Evolutionary conservation across 2,113 vertebrate species (phyloP).

Genomic region (Nothocercus nigrocapillus): DNA sequence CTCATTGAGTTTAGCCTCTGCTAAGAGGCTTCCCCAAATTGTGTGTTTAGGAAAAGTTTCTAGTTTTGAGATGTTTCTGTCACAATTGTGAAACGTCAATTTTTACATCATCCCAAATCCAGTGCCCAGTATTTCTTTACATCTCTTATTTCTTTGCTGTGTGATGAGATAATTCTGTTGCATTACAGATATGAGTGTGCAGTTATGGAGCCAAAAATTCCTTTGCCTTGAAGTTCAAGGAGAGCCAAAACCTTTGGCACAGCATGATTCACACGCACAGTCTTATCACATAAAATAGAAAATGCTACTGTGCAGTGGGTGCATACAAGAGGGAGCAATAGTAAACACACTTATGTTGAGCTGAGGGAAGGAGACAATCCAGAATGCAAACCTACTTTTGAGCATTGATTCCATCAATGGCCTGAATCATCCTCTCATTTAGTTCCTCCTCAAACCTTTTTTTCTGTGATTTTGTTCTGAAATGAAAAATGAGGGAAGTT

Average conservation of each 20-base stretch:
- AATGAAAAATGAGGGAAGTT: background rate
- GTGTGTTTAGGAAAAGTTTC: background rate
- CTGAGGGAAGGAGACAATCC: background rate
- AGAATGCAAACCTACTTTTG: constrained; percentile 87
- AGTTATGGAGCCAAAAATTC: background rate
- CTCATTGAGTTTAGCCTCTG: background rate
- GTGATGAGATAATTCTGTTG: background rate
- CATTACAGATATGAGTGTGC: background rate
- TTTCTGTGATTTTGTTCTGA: constrained; percentile 96
- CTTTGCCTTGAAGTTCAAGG: background rate
- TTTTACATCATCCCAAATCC: background rate
- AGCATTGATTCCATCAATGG: constrained; percentile 96
- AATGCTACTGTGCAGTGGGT: background rate
- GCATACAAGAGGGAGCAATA: background rate
- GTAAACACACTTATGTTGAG: background rate
- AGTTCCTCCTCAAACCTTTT: constrained; percentile 96
- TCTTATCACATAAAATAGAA: background rate
- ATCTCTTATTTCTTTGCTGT: background rate
- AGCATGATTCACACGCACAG: background rate
- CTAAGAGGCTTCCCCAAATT: background rate
- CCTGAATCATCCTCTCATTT: constrained; percentile 96
- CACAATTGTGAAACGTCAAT: background rate
- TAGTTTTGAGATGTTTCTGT: background rate
- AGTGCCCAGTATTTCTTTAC: background rate
- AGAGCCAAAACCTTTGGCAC: background rate